Evolutionary conservation across 2,113 vertebrate species (phyloP).

Genomic region (Tautogolabrus adspersus): DNA sequence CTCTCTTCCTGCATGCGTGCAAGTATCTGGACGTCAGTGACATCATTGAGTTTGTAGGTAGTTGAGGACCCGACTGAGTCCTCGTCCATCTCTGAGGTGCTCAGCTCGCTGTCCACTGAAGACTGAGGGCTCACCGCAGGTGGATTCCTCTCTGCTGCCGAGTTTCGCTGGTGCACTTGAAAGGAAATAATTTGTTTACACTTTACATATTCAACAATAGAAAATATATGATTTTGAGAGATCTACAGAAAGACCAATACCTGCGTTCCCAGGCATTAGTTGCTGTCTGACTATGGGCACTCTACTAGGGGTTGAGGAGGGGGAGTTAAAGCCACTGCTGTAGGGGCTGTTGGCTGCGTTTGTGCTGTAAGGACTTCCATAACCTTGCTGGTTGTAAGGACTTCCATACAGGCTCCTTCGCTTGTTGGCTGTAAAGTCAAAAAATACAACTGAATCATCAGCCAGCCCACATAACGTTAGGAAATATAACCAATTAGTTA

Average conservation of each 20-base stretch:
- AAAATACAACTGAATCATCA: neutral
- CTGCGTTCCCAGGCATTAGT: conserved; percentile 90
- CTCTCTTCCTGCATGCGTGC: conserved; percentile 99
- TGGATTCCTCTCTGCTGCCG: conserved; percentile 89
- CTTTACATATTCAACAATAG: neutral
- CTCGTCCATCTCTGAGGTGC: conserved; percentile 98
- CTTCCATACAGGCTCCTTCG: conserved; percentile 92
- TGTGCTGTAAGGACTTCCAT: conserved; percentile 90
- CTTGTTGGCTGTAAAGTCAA: conserved; percentile 88
- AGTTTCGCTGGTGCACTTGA: conserved; percentile 88
- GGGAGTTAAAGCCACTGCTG: conserved; percentile 96
- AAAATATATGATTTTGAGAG: neutral
- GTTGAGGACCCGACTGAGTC: conserved; percentile 94
- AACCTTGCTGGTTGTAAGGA: conserved; percentile 88
- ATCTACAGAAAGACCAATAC: conserved; percentile 67
- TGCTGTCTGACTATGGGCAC: conserved; percentile 93
- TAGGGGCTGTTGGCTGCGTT: conserved; percentile 93
- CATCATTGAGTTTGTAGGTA: conserved; percentile 97
- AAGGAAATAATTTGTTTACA: conserved; percentile 26
- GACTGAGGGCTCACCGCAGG: conserved; percentile 94
- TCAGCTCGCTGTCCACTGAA: conserved; percentile 97
- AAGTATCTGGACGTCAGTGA: conserved; percentile 98
- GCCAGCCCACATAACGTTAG: neutral
- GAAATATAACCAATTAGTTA: too few relatives aligned
- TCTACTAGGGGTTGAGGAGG: conserved; percentile 92